Evolutionary conservation across 2,797 vertebrate species (phyloP).

Genomic region (Onychomys arenicola): DNA sequence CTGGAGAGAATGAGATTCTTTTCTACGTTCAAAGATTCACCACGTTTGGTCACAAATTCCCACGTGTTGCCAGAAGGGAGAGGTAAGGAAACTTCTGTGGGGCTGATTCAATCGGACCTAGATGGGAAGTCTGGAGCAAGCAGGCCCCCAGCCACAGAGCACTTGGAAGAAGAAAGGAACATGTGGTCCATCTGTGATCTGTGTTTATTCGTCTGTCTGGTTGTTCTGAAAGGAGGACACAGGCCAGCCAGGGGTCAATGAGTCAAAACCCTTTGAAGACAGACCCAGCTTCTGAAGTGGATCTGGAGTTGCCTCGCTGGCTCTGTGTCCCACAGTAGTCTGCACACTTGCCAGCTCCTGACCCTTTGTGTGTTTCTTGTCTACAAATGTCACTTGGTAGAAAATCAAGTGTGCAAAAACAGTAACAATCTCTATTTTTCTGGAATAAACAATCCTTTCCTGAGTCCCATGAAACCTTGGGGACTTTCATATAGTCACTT

Average conservation of each 20-base stretch:
- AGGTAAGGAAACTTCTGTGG: background rate
- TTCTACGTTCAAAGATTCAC: background rate
- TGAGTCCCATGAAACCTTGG: background rate
- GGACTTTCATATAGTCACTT: background rate
- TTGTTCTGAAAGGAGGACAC: slow-evolving; percentile 66
- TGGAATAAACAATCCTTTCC: background rate
- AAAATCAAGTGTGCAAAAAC: slow-evolving; percentile 16
- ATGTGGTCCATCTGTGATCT: slow-evolving; percentile 74
- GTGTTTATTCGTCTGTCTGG: slow-evolving; percentile 80
- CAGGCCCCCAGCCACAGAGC: slow-evolving; percentile 49
- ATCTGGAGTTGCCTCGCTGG: slow-evolving; percentile 56
- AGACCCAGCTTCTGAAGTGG: slow-evolving; percentile 78
- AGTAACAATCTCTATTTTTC: background rate
- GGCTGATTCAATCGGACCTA: background rate
- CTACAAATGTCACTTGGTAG: slow-evolving; percentile 26
- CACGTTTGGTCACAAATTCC: background rate
- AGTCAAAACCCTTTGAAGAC: slow-evolving; percentile 80
- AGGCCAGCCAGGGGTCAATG: slow-evolving; percentile 76
- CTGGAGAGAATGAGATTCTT: background rate
- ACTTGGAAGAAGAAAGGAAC: slow-evolving; percentile 75
- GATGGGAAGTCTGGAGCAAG: slow-evolving; percentile 21
- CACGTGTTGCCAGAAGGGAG: background rate
- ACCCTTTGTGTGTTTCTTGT: background rate
- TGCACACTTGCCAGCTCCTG: background rate
- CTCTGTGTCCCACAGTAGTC: slow-evolving; percentile 41